Base-by-base conservation (phyloP, 2,888 invertebrate species). In the Tetrapedia diversipes region DNA sequence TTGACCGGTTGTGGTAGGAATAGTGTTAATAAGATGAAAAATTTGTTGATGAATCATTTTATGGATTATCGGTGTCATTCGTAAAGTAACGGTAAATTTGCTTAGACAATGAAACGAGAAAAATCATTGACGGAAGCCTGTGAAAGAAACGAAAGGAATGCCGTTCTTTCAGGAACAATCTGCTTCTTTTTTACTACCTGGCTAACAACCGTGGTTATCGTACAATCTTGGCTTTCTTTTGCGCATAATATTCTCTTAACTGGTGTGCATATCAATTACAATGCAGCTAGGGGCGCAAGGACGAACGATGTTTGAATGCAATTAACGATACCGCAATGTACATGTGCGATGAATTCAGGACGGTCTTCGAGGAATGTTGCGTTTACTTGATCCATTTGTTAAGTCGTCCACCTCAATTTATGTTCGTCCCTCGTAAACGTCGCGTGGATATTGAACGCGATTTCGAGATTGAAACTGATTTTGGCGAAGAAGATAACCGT, bases 271-370 rank as follows among this genome's bases (percentile, higher is more conserved):
- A 77, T 75, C 45, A 61, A 66, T 77, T 51, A 45, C 64, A 51
- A 14, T 34, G 16, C 22, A 60, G 65, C 59, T 41, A 19, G 56
- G 64, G 64, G 61, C 49, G 64, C 75, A 80, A 80, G 80, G 80
- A 72, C 80, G 65, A 68, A 57, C 29, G 47, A 49, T 65, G 57
- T 57, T 39, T 43, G 54, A 41, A 41, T 16, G 54, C 80, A 75
- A 80, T 79, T 79, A 79, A 80, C 75, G 80, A 79, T 71, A 56
- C 75, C 41, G 75, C 80, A 80, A 53, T 54, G 65, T 51, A 29
- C 60, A 32, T 70, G 51, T 37, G n/a, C 37, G 68, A 54, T 68
- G 59, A 57, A 68, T 74, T 27, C 29, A 51, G 43, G 43, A 39
- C 54, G 34, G 49, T 57, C 51, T 37, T 70, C 11, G 34, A 65